A percentile compares a stretch with the other conserved stretches of the same genome.
Conservation (phyloP, 2,113 vertebrate genomes). For the Cygnus atratus region DNA sequence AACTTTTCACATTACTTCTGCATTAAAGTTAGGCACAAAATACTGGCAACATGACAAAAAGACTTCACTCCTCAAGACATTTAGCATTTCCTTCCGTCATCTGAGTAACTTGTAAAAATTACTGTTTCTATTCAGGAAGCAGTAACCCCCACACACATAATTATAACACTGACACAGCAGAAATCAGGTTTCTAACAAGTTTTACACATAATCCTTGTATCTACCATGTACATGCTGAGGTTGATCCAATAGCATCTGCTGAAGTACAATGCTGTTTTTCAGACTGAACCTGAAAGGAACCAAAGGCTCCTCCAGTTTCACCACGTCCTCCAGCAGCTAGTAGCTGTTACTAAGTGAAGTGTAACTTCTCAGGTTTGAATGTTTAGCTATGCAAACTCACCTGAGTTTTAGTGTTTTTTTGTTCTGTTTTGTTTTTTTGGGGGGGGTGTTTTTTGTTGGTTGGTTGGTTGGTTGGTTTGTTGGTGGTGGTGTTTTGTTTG, state of each 20-base stretch:
- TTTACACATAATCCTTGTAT: neutral
- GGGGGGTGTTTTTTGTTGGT: no score
- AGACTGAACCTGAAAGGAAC: neutral
- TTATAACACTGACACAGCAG: neutral
- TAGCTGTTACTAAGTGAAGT: neutral
- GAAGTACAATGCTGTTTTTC: neutral
- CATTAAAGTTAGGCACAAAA: neutral
- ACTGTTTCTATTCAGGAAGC: neutral
- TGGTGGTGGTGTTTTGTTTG: neutral
- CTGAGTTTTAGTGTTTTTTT: no score
- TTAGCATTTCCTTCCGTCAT: neutral
- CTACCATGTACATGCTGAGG: neutral
- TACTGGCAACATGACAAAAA: neutral
- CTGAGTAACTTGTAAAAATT: neutral
- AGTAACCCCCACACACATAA: no score
- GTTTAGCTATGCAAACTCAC: neutral
- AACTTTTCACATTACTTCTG: neutral
- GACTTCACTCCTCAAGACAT: neutral
- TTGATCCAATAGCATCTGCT: neutral
- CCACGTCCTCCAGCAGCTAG: neutral
- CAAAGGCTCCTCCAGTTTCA: neutral
- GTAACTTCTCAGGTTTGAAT: neutral
- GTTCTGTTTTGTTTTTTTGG: no score
- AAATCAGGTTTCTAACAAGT: neutral
- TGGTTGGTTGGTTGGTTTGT: no score